Evolutionary conservation across 1,140 invertebrate species (phyloP).

Genomic region (Plodia interpunctella): DNA sequence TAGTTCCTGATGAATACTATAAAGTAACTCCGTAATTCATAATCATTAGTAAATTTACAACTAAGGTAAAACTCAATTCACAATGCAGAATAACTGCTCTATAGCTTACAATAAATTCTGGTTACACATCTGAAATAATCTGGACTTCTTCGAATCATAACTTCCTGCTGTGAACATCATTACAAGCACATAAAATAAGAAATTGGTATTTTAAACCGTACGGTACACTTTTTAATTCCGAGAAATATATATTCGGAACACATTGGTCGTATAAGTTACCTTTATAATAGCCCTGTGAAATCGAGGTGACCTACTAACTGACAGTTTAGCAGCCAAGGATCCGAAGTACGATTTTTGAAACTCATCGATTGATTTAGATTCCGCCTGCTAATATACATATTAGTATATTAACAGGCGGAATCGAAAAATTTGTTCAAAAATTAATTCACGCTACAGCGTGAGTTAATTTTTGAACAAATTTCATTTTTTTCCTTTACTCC

Average conservation of each 20-base stretch:
- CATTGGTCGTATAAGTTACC: constrained; percentile 39
- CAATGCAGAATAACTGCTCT: neutral
- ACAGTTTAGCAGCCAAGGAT: constrained; percentile 19
- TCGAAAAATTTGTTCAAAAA: too few species aligned
- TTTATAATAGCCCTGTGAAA: constrained; percentile 43
- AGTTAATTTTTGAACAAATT: neutral
- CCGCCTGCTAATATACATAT: too few species aligned
- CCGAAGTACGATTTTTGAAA: constrained; percentile 9
- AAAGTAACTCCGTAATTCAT: too few species aligned
- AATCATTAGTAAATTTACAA: too few species aligned
- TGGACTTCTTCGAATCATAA: neutral
- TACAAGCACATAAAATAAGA: neutral
- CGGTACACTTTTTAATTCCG: constrained; percentile 4
- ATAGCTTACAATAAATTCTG: neutral
- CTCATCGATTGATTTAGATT: too few species aligned
- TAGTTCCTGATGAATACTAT: too few species aligned
- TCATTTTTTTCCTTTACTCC: too few species aligned
- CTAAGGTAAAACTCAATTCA: neutral
- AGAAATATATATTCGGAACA: constrained; percentile 27
- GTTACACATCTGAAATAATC: neutral
- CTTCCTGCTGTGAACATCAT: neutral
- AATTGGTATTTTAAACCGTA: neutral
- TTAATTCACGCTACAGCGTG: constrained; percentile 17
- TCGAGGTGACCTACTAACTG: constrained; percentile 43
- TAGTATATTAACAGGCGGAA: too few species aligned